Evolutionary conservation across 1,140 invertebrate species (phyloP).

Genomic region (Reticulitermes speratus): DNA sequence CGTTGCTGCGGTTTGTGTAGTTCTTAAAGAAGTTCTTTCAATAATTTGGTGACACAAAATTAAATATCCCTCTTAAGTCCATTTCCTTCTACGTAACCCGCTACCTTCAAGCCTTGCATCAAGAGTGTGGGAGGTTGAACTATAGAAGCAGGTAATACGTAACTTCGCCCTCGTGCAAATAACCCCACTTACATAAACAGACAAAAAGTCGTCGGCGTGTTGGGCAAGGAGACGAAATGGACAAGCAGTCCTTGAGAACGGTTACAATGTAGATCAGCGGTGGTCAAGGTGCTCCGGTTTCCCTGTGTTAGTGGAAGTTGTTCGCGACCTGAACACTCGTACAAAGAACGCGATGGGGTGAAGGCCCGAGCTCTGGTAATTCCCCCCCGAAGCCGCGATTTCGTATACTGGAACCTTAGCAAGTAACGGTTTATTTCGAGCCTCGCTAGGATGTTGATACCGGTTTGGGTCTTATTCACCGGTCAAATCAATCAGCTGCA

Average conservation of each 20-base stretch:
- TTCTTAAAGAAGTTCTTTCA: too few species aligned
- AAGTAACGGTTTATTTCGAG: background rate
- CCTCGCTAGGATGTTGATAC: too few species aligned
- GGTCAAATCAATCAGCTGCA: too few species aligned
- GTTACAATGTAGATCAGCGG: background rate
- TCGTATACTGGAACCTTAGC: background rate
- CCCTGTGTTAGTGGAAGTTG: background rate
- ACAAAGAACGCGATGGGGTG: background rate
- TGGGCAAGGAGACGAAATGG: background rate
- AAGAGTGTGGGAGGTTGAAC: background rate
- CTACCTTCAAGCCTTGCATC: too few species aligned
- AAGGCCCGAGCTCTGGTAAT: background rate
- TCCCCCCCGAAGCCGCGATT: background rate
- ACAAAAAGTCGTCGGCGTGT: background rate
- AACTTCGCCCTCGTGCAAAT: background rate
- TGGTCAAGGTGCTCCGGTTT: background rate
- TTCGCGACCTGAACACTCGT: background rate
- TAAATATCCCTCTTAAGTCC: too few species aligned
- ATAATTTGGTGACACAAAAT: too few species aligned
- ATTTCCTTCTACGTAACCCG: too few species aligned
- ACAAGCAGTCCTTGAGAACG: constrained; percentile 1
- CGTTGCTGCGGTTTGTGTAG: too few species aligned
- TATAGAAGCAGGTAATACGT: background rate
- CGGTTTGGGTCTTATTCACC: too few species aligned
- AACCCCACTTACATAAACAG: background rate